Evolutionary conservation across 2,888 invertebrate species (phyloP), one percentile per base, ranked within the genome.

Genomic region (Muscina levida): DNA sequence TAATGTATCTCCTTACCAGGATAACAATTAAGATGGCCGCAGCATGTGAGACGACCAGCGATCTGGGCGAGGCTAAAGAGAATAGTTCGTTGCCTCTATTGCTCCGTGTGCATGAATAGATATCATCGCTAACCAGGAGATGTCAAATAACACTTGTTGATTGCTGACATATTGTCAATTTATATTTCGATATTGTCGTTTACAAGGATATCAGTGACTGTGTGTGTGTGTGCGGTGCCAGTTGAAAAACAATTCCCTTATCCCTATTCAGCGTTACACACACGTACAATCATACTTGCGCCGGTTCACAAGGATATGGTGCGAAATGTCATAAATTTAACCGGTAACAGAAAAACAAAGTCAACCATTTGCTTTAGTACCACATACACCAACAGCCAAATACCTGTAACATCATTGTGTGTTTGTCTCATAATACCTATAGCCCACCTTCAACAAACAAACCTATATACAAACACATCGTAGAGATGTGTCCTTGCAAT

Each of bases 111-210:
- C 39, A 31, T 31, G 5, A 2, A n/a, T 15, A 3, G 59, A 17
- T 59, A 42, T 42, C 42, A 62, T 22, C 62, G 22, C 51, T 48
- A 37, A 6, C 59, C 39, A 22, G 62, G 19, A 66, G 67, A 67
- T 51, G 48, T 67, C 48, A 67, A 48, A 67, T 31, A 67, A 67
- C 67, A 67, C 67, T 67, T 67, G 67, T 67, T 67, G 67, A 48
- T 48, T 51, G 67, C 48, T 48, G 67, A 15, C 67, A 67, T 48
- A 48, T 67, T 67, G 48, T 51, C 67, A 67, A 67, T 48, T 67
- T 67, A 67, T 48, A 67, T 51, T 67, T 37, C 46, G 17, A 51
- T 48, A 46, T 66, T 46, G 46, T 66, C 5, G 46, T 8, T 8
- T 5, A 31, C 8, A 31, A 31, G 31, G 31, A 8, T 8, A 31